Conservation (phyloP, 1,140 invertebrate genomes). For the Drosophila ercepeae region DNA sequence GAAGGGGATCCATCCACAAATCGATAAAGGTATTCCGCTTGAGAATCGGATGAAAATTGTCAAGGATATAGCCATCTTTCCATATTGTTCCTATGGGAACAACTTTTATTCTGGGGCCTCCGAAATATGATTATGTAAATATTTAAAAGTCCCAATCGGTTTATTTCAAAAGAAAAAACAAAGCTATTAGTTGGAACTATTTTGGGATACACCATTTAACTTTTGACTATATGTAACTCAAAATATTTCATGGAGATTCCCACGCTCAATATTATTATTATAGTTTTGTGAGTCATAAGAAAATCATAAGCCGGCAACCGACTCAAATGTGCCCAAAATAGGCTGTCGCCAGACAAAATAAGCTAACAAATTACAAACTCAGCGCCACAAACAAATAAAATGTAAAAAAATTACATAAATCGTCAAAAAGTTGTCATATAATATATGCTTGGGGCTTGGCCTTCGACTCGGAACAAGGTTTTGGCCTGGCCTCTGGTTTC, state of each 20-base stretch:
- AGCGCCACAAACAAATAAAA: conserved; percentile 14
- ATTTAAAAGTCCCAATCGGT: neutral
- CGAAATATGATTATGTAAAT: neutral
- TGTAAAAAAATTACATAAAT: conserved; percentile 47
- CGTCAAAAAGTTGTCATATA: conserved; percentile 51
- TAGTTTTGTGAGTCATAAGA: conserved; percentile 33
- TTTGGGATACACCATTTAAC: too few relatives aligned
- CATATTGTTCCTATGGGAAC: too few relatives aligned
- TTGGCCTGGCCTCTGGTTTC: conserved; percentile 20
- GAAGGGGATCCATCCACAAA: too few relatives aligned
- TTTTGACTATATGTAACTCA: too few relatives aligned
- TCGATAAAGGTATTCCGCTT: too few relatives aligned
- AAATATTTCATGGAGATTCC: conserved; percentile 31
- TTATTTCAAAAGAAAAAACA: neutral
- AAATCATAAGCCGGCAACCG: conserved; percentile 18
- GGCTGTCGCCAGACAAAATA: conserved; percentile 19
- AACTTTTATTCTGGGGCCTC: too few relatives aligned
- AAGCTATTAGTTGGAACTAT: neutral
- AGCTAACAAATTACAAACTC: conserved; percentile 45
- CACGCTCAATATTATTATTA: conserved; percentile 26
- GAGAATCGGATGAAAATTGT: too few relatives aligned
- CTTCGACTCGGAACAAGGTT: conserved; percentile 55
- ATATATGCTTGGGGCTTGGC: conserved; percentile 41
- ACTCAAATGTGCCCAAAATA: conserved; percentile 34
- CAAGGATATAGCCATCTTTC: too few relatives aligned